Percentiles rank a stretch among this genome's conserved stretches.
Evolutionary conservation across 2,797 vertebrate genomes (phyloP).

Genomic region (Nyctalus aviator): DNA sequence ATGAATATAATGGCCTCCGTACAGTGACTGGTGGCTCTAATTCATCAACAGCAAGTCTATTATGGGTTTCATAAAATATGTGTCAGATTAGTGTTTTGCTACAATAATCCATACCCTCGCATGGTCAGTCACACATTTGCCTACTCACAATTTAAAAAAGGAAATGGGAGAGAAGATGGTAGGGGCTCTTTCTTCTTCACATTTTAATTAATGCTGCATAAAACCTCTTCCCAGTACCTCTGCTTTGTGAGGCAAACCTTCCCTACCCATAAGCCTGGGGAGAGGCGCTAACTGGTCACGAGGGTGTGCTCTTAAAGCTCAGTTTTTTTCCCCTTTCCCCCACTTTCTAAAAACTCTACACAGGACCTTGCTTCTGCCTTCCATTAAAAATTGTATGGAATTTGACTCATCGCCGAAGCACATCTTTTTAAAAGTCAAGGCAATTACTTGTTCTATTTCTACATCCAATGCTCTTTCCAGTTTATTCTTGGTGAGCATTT

Average conservation of each 20-base stretch:
- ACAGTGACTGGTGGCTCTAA: background rate
- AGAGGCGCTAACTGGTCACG: background rate
- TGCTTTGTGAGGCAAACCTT: background rate
- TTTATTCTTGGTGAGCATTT: slow-evolving; percentile 74
- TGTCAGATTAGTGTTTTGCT: slow-evolving; percentile 44
- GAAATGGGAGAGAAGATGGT: background rate
- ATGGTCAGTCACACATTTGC: background rate
- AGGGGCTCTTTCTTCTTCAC: background rate
- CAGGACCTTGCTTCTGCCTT: background rate
- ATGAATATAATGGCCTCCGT: background rate
- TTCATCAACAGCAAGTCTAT: slow-evolving; percentile 34
- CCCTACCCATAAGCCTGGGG: accelerated
- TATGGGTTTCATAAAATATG: slow-evolving; percentile 50
- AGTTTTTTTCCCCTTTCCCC: no score
- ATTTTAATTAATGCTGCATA: slow-evolving; percentile 17
- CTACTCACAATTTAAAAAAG: slow-evolving; percentile 18
- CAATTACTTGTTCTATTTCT: slow-evolving; percentile 70
- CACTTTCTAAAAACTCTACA: background rate
- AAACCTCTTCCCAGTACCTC: background rate
- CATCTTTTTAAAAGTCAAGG: slow-evolving; percentile 40
- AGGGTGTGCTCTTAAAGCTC: background rate
- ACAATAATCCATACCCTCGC: slow-evolving; percentile 17
- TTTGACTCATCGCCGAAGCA: slow-evolving; percentile 57
- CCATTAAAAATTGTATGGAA: background rate
- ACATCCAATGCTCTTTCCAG: slow-evolving; percentile 43